Conservation (phyloP, 2,797 vertebrate genomes). For the Propithecus perrieri region DNA sequence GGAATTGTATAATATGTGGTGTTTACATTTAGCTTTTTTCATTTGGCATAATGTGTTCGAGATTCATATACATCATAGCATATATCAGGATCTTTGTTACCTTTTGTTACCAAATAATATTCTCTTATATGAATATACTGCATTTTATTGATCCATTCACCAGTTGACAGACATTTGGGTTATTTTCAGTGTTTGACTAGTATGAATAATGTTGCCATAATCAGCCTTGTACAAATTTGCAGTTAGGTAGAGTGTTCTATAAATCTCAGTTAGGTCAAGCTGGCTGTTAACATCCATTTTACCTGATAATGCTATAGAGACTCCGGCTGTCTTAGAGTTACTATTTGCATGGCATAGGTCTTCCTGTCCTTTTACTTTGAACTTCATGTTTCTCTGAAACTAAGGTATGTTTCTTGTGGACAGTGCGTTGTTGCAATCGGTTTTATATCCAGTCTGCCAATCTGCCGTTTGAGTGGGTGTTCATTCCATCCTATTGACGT, state of each 20-base stretch:
- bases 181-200: not conserved
- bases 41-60: not conserved
- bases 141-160: not conserved
- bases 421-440: not conserved
- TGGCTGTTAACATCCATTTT: not conserved
- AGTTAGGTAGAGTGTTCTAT: not conserved
- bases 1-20: not conserved
- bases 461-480: not conserved
- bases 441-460: not conserved
- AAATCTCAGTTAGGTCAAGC: not conserved
- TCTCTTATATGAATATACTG: not conserved
- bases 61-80: not conserved
- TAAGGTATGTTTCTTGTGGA: not conserved
- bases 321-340: not conserved
- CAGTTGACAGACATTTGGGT: not conserved
- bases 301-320: not conserved
- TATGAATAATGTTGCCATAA: not conserved
- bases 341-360: not conserved
- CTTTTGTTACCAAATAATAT: not conserved
- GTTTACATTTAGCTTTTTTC: not conserved
- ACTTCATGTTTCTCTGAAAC: not conserved
- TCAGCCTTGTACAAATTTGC: not conserved
- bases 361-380: not conserved
- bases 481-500: not conserved
- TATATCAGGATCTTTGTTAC: not conserved